phyloP scores from a whole-genome alignment of 2,113 vertebrate genomes.

The Lepisosteus osseus region DNA sequence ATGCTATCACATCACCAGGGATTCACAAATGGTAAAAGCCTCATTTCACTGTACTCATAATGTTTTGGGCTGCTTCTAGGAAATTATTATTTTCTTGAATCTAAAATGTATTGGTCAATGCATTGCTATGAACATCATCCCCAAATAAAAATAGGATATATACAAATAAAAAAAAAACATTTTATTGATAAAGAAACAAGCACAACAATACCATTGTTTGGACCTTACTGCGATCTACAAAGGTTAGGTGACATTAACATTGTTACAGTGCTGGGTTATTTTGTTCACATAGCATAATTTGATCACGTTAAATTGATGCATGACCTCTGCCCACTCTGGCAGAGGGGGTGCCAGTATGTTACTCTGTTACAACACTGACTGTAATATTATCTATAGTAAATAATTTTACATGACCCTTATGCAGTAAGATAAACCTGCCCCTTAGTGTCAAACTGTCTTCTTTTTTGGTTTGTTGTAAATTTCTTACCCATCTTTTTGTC shows the following conservation, averaged over 20 bases:
- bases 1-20: too few relatives aligned
- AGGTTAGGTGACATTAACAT: slow-evolving; percentile 36
- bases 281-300: slow-evolving; percentile 21
- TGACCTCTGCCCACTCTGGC: not conserved
- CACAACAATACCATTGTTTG: slow-evolving; percentile 40
- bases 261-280: slow-evolving; percentile 30
- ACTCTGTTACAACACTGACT: slow-evolving; percentile 21
- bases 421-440: not conserved
- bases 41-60: too few relatives aligned
- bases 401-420: not conserved
- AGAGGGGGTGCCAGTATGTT: not conserved
- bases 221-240: slow-evolving; percentile 37
- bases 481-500: not conserved
- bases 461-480: not conserved
- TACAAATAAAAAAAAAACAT: slow-evolving; percentile 31
- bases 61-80: too few relatives aligned
- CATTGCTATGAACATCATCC: too few relatives aligned
- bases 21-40: too few relatives aligned
- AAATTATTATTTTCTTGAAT: too few relatives aligned
- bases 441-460: not conserved
- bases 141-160: not conserved
- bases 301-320: slow-evolving; percentile 17
- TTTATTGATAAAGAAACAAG: slow-evolving; percentile 44
- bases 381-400: slow-evolving; percentile 20
- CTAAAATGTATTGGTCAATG: too few relatives aligned